Percentiles rank a stretch among this genome's conserved stretches.
phyloP scores from a whole-genome alignment of 2,797 vertebrate genomes.

The Scarus forsteni region DNA sequence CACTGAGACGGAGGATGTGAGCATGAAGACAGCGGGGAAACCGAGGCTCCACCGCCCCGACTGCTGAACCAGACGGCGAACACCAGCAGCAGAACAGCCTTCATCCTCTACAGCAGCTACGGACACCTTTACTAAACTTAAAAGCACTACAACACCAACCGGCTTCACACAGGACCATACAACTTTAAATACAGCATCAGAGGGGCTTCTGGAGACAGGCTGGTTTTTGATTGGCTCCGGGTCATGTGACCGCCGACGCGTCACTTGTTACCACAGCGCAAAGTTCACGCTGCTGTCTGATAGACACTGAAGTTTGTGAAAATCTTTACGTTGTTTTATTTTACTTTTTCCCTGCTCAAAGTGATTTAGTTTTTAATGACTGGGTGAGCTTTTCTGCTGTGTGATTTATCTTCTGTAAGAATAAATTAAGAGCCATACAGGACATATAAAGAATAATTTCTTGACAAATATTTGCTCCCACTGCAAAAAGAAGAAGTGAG shows the following conservation, averaged over 20 bases:
- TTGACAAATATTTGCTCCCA: no score
- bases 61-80: constrained; percentile 27
- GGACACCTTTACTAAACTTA: rapidly evolving
- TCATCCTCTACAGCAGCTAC: constrained; percentile 53
- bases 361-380: no score
- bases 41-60: neutral
- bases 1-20: constrained; percentile 71
- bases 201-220: neutral
- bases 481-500: no score
- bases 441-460: no score
- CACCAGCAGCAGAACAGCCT: constrained; percentile 42
- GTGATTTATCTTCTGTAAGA: no score
- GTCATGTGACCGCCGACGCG: constrained; percentile 11
- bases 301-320: no score
- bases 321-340: no score
- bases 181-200: constrained; percentile 48
- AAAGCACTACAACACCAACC: neutral
- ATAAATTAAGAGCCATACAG: no score
- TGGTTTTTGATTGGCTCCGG: constrained; percentile 69
- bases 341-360: no score
- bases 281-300: no score
- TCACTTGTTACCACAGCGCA: constrained; percentile 59
- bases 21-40: constrained; percentile 48
- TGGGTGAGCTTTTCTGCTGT: no score
- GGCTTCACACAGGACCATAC: rapidly evolving